Conservation (phyloP, 92 coral and sea anemone species). For the Porites rus region DNA sequence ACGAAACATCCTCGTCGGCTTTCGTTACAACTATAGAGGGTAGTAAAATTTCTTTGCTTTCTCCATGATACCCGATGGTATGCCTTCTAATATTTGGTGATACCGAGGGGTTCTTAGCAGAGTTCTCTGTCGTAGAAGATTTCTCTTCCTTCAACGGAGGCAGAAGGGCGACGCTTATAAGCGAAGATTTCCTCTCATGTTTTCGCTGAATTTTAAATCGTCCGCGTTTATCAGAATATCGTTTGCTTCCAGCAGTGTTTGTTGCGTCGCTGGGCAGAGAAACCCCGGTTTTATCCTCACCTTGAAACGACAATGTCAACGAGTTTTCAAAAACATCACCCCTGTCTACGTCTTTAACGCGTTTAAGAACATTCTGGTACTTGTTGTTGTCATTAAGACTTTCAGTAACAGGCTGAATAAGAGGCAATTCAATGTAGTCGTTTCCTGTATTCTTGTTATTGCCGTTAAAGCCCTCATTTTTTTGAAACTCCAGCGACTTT, state of each 20-base stretch:
- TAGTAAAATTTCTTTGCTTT: neutral
- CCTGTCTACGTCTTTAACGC: neutral
- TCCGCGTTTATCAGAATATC: neutral
- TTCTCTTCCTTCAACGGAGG: conserved; percentile 30
- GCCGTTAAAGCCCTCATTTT: neutral
- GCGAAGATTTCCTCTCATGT: conserved; percentile 16
- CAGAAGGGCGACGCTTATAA: neutral
- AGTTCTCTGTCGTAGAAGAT: neutral
- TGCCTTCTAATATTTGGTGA: neutral
- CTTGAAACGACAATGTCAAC: neutral
- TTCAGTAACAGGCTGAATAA: neutral
- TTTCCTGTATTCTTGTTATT: neutral
- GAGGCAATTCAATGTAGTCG: neutral
- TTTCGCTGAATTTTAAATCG: neutral
- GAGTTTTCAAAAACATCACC: neutral
- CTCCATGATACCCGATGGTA: neutral
- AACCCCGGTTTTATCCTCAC: neutral
- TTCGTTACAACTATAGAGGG: conserved; percentile 28
- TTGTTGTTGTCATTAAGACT: neutral
- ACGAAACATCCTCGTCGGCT: neutral
- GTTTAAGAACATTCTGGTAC: neutral
- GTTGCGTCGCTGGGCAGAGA: neutral
- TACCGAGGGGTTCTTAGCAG: neutral
- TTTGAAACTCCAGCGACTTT: neutral
- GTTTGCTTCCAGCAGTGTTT: neutral